A percentile compares a stretch with the other conserved stretches of the same genome.
These are phyloP conservation scores for Sminthurinus aureus DNA, from an alignment of 2,888 invertebrate genomes.

Conservation along the genomic window DNA sequence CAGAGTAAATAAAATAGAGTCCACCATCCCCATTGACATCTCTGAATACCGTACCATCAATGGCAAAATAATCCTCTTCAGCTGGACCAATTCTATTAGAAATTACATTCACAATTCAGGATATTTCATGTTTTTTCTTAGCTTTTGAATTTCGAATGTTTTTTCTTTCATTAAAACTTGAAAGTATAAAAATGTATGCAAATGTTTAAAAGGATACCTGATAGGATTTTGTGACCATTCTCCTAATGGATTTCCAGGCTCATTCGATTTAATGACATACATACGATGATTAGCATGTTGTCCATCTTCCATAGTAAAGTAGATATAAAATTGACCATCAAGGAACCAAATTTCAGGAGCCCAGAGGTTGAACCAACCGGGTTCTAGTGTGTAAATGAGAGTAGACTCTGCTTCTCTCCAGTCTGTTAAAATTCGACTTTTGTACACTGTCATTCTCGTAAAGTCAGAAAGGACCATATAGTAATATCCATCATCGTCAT, in stretches of 20 bases:
- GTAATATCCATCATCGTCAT: not conserved
- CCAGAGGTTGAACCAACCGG: slow-evolving; percentile 15
- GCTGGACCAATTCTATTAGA: not conserved
- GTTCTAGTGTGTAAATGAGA: not conserved
- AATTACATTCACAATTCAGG: not conserved
- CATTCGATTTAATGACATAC: not conserved
- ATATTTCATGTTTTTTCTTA: not conserved
- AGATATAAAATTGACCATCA: not conserved
- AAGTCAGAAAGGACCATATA: not conserved
- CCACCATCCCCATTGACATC: slow-evolving; percentile 42
- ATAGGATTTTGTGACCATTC: not conserved
- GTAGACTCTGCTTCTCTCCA: slow-evolving; percentile 1
- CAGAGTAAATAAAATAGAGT: slow-evolving; percentile 54
- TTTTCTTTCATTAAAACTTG: too few relatives aligned
- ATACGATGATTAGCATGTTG: not conserved
- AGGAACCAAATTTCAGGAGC: slow-evolving; percentile 15
- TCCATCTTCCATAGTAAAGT: slow-evolving; percentile 17
- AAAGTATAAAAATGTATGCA: not conserved
- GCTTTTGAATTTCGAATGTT: too few relatives aligned
- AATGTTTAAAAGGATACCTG: not conserved
- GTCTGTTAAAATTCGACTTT: slow-evolving; percentile 2
- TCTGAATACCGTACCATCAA: slow-evolving; percentile 32
- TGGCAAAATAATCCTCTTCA: slow-evolving; percentile 34
- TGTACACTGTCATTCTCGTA: not conserved
- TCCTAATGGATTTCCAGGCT: slow-evolving; percentile 13